Evolutionary conservation across 2,888 invertebrate species (phyloP).

Genomic region (Homarus gammarus): DNA sequence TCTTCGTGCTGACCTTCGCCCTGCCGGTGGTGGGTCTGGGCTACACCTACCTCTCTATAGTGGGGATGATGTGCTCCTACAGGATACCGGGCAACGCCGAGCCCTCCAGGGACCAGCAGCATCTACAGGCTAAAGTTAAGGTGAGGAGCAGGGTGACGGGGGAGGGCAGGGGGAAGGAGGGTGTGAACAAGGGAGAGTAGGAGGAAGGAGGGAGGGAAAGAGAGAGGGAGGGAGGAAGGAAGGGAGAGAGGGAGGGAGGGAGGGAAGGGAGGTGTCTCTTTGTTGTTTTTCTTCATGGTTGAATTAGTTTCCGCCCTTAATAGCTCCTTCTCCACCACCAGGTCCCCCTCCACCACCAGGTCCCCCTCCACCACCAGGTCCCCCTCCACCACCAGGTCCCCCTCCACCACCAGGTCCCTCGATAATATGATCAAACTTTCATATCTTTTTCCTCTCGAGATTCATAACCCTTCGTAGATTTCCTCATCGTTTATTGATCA

Average conservation of each 20-base stretch:
- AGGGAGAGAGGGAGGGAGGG: background rate
- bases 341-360: too few species aligned
- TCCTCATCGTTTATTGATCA: too few species aligned
- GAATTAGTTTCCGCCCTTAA: too few species aligned
- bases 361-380: too few species aligned
- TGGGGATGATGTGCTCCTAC: conserved; percentile 79
- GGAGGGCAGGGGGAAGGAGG: background rate
- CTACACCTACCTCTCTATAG: conserved; percentile 80
- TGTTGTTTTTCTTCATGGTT: too few species aligned
- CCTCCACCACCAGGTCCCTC: too few species aligned
- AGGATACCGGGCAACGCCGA: conserved; percentile 81
- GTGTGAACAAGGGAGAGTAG: background rate
- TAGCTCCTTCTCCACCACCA: too few species aligned
- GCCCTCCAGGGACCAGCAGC: conserved; percentile 79
- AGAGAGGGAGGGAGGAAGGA: background rate
- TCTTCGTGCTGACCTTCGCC: conserved; percentile 78
- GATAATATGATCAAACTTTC: too few species aligned
- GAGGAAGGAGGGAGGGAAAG: background rate
- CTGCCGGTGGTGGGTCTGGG: conserved; percentile 80
- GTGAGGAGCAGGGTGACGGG: conserved; percentile 76
- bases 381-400: too few species aligned
- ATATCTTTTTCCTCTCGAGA: too few species aligned
- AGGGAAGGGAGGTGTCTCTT: background rate
- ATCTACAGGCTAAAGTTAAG: conserved; percentile 80
- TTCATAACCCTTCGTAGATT: too few species aligned